phyloP scores from a whole-genome alignment of 2,113 vertebrate species.

The Chamaea fasciata region DNA sequence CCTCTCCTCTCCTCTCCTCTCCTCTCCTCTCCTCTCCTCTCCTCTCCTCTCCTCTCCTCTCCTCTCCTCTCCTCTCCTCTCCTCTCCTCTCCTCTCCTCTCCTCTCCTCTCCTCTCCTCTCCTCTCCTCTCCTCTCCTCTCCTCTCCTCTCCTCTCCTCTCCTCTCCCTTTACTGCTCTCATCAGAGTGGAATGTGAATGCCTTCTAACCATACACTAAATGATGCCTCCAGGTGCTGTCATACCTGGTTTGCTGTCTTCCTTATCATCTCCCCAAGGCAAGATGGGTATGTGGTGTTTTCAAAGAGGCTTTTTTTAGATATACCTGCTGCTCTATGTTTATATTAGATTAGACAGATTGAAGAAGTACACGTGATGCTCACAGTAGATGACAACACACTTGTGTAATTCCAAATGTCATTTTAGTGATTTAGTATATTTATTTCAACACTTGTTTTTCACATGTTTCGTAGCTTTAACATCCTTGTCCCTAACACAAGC shows the following conservation, averaged over 20 bases:
- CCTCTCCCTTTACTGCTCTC: background rate
- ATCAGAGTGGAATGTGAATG: background rate
- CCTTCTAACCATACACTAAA: background rate
- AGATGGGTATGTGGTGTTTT: constrained; percentile 17
- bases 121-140: background rate
- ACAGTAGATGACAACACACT: background rate
- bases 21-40: background rate
- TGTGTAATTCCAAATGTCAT: constrained; percentile 11
- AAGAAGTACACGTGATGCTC: background rate
- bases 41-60: background rate
- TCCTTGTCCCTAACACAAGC: background rate
- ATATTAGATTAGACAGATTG: background rate
- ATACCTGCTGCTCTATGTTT: background rate
- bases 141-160: background rate
- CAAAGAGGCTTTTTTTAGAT: background rate
- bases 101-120: background rate
- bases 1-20: background rate
- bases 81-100: background rate
- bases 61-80: background rate
- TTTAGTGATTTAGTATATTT: background rate
- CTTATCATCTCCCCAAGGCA: background rate
- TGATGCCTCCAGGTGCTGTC: background rate
- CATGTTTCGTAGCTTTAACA: background rate
- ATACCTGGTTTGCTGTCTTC: background rate
- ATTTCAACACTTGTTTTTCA: constrained; percentile 28